Base-by-base conservation (phyloP, 1,140 invertebrate species). In the Drosophila serrata region DNA sequence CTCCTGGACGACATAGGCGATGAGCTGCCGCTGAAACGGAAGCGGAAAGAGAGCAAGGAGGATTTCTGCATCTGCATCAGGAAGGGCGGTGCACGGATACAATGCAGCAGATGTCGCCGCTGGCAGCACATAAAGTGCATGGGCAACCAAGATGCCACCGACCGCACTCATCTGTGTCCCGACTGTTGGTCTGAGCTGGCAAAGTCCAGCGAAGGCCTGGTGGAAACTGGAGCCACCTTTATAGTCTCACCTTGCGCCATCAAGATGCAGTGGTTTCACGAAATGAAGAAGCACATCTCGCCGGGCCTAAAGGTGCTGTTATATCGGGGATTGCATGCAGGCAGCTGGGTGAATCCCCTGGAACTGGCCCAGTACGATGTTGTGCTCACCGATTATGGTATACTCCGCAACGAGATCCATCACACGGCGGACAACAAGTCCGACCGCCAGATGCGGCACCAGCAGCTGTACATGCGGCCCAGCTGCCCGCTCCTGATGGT, bases 201-300 rank as follows among this genome's bases (percentile, higher is more conserved):
- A 9, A 27, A 53, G 13, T 24, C 24, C 19, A 7, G 13, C 1
- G 33, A 8, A 1, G 24, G 40, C 17, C 92, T 92, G 24, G 78
- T 96, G 1, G 86, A 93, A 39, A 94, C 95, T 1, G 93, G 93
- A 35, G 94, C 95, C 6, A 97, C 96, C 5, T 92, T 97, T 33
- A 97, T 97, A 73, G 95, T 97, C n/a, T 94, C 96, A 1, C 97
- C 97, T 22, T 79, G 81, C 11, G 93, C 95, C 37, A 96, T 97
- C 24, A 93, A 94, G 60, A 93, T 94, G 68, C 96, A 97, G 91
- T 97, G 97, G 97, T 93, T 94, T 8, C 93, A 95, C n/a, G 97
- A 97, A 91, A 96, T 97, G 55, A 77, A 93, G 40, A 95, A 94
- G 75, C 96, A 97, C 90, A 93, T 96, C 12, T 82, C 91, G 1